Evolutionary conservation across 2,888 invertebrate species (phyloP).

Genomic region (Hydrotaea diabolus): DNA sequence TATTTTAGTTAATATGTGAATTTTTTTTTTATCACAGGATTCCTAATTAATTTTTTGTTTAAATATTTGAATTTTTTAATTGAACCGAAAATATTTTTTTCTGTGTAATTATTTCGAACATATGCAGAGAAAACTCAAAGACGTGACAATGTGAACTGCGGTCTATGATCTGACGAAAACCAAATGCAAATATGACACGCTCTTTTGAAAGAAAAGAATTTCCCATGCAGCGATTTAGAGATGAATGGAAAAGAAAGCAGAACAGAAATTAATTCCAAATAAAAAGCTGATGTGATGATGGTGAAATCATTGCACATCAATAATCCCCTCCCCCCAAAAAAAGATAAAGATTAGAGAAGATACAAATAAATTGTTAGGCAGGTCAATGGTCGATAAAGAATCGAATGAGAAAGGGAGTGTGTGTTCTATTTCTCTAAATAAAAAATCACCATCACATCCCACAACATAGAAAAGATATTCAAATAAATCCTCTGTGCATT

Average conservation of each 20-base stretch:
- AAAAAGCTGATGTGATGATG: neutral
- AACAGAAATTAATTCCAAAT: neutral
- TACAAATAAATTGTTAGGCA: constrained; percentile 12
- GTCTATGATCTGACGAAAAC: neutral
- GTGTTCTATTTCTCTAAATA: neutral
- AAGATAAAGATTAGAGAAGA: constrained; percentile 15
- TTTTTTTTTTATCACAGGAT: too few relatives aligned
- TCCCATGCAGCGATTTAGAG: neutral
- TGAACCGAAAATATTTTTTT: too few relatives aligned
- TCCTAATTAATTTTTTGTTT: too few relatives aligned
- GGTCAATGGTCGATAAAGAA: constrained; percentile 30
- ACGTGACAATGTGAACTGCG: neutral
- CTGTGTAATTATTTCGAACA: neutral
- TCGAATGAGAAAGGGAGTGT: neutral
- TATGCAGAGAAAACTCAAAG: neutral
- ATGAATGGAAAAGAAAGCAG: neutral
- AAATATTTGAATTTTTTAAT: too few relatives aligned
- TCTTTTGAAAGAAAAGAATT: neutral
- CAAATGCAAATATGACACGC: neutral
- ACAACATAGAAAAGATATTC: neutral
- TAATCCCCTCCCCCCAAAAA: neutral
- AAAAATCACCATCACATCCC: constrained; percentile 3
- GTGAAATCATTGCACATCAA: constrained; percentile 19
- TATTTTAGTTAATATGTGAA: too few relatives aligned
- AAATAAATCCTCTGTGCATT: neutral